A percentile compares a stretch with the other conserved stretches of the same genome.
Evolutionary conservation across 2,797 vertebrate genomes (phyloP).

Genomic region (Sebastes matsubarae): DNA sequence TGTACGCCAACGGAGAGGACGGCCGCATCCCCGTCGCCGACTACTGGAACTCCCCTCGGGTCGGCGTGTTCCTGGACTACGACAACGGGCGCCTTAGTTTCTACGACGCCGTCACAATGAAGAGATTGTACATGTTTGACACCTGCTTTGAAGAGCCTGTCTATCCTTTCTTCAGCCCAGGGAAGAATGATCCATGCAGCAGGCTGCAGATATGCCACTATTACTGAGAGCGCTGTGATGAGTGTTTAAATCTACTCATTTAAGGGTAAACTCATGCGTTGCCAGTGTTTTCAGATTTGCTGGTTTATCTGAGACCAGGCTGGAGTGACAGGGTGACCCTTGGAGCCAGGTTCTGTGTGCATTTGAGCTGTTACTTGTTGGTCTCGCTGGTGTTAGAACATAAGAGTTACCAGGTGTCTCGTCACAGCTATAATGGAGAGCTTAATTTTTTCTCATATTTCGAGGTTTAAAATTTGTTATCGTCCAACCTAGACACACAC

Average conservation of each 20-base stretch:
- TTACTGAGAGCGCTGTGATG: conserved; percentile 67
- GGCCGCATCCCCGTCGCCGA: conserved; percentile 82
- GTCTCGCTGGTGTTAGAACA: conserved; percentile 12
- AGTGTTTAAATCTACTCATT: not conserved
- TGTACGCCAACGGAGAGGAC: conserved; percentile 85
- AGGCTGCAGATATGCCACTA: conserved; percentile 86
- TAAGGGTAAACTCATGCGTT: not conserved
- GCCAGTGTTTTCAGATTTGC: conserved; percentile 7
- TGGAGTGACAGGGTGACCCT: not conserved
- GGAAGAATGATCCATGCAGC: conserved; percentile 85
- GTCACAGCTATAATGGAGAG: not conserved
- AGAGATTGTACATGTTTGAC: conserved; percentile 82
- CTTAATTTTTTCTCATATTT: not conserved
- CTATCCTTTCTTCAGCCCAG: conserved; percentile 86
- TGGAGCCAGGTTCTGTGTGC: conserved; percentile 7
- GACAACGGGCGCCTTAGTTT: conserved; percentile 83
- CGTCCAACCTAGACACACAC: conserved; percentile 56
- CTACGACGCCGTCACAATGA: conserved; percentile 86
- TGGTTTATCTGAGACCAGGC: conserved; percentile 1
- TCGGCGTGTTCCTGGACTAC: conserved; percentile 85
- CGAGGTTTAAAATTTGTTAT: conserved; percentile 3
- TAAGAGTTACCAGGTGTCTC: not conserved
- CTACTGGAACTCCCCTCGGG: conserved; percentile 85
- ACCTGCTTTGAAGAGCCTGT: conserved; percentile 83
- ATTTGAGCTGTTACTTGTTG: conserved; percentile 24